phyloP scores from a whole-genome alignment of 2,113 vertebrate genomes.

The Steatornis caripensis region DNA sequence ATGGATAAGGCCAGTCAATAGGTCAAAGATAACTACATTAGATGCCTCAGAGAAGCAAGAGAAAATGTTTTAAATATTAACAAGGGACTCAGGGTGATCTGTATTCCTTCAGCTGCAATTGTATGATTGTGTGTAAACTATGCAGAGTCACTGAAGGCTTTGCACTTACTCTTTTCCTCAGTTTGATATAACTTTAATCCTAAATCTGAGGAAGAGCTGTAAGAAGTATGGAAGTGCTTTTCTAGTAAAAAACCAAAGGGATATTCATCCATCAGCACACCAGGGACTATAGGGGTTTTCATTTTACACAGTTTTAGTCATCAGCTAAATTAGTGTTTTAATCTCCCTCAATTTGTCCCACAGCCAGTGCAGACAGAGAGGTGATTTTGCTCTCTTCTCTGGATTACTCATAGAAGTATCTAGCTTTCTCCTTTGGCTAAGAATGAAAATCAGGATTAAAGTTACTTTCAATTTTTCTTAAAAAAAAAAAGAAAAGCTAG shows the following conservation, averaged over 20 bases:
- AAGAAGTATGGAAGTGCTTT: not conserved
- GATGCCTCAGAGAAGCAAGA: not conserved
- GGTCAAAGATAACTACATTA: slow-evolving; percentile 24
- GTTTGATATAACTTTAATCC: not conserved
- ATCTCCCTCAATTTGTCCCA: not conserved
- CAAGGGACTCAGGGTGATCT: not conserved
- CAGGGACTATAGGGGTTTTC: not conserved
- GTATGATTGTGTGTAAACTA: not conserved
- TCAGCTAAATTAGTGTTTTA: not conserved
- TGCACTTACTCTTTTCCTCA: not conserved
- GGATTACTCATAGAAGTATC: not conserved
- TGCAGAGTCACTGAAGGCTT: not conserved
- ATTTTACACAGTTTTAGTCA: not conserved
- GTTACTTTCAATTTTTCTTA: not conserved
- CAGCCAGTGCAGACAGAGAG: not conserved
- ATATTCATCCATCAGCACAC: not conserved
- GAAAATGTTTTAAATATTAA: slow-evolving; percentile 43
- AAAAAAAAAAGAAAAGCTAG: not conserved
- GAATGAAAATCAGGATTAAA: not conserved
- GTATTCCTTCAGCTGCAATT: not conserved
- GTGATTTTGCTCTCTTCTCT: not conserved
- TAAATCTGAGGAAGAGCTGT: not conserved
- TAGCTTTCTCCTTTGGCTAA: not conserved
- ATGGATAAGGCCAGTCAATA: not conserved
- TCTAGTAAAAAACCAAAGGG: not conserved